phyloP scores from a whole-genome alignment of 2,113 vertebrate genomes.

The Leptobrachium leishanense region DNA sequence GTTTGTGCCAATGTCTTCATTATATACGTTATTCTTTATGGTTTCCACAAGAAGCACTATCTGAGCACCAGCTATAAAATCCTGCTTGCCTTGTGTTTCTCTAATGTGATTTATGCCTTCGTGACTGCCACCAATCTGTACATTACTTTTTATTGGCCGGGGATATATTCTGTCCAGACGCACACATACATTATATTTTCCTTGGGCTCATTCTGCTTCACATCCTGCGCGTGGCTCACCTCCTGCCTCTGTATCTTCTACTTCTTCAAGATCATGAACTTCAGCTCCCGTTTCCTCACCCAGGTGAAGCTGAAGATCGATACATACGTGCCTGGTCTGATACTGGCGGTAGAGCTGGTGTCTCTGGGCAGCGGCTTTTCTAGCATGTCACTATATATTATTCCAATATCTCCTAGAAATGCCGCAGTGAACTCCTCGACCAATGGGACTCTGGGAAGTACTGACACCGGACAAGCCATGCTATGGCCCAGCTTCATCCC shows the following conservation, averaged over 20 bases:
- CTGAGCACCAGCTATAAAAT: too few relatives aligned
- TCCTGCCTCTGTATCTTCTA: constrained; percentile 20
- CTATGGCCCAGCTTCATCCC: not conserved
- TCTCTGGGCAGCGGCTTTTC: not conserved
- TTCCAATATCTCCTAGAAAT: not conserved
- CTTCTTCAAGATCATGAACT: constrained; percentile 6
- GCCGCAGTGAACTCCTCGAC: not conserved
- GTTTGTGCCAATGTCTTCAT: too few relatives aligned
- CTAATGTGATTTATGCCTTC: too few relatives aligned
- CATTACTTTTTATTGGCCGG: too few relatives aligned
- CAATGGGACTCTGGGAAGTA: not conserved
- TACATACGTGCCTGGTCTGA: not conserved
- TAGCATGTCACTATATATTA: too few relatives aligned
- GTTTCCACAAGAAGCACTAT: too few relatives aligned
- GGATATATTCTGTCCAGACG: too few relatives aligned
- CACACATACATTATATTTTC: too few relatives aligned
- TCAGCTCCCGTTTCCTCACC: not conserved
- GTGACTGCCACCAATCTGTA: too few relatives aligned
- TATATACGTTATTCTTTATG: too few relatives aligned
- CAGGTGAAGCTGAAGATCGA: not conserved
- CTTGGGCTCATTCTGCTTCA: not conserved
- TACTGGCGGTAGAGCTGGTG: not conserved
- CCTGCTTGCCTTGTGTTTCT: too few relatives aligned
- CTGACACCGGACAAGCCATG: not conserved
- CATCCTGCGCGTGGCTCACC: constrained; percentile 7